Base-by-base conservation (phyloP, 92 coral and sea anemone genomes). In the Porites rus region DNA sequence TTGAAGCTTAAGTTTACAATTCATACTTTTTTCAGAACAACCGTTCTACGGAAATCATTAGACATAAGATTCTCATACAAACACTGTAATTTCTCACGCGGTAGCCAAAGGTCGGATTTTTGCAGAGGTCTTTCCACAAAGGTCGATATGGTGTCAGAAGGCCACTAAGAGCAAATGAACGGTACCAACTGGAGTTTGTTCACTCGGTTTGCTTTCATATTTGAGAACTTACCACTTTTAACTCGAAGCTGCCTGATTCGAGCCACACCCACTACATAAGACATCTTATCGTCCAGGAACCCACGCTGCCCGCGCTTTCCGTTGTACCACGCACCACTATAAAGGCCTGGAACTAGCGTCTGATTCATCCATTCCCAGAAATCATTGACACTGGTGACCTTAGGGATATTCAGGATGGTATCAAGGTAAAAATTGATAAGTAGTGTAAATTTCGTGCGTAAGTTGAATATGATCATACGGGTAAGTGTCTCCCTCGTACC, bases 201-300 rank as follows among this genome's bases (percentile, higher is more conserved):
- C 9, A 1, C 14, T 71, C 0, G 6, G 21, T 18, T 51, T 43
- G 46, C 50, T 16, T 73, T 61, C 14, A 22, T 78, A 60, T 46
- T 75, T 4, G 63, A 69, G 16, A 8, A 54, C 90, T 77, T 67
- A 97, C 99, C 96, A 31, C 71, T 85, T 62, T 92, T 95, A 25
- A 97, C 95, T 59, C 99, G 96, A 67, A 97, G 92, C 78, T 95
- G 98, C 70, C 99, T 86, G 19, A 97, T 69, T 67, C 98, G 88
- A 14, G 98, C 93, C 70, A 77, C 82, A 64, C 98, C 99, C 61
- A 97, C 87, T 4, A 93, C 91, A 79, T 75, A 92, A 25, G 96
- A 94, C 75, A 94, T 74, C 82, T 91, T 90, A 86, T 97, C 99
- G 20, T 96, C 84, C 85, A 97, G 61, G 75, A 83, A 93, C 0